Evolutionary conservation across 1,140 invertebrate species (phyloP).

Genomic region (Asbolus verrucosus): DNA sequence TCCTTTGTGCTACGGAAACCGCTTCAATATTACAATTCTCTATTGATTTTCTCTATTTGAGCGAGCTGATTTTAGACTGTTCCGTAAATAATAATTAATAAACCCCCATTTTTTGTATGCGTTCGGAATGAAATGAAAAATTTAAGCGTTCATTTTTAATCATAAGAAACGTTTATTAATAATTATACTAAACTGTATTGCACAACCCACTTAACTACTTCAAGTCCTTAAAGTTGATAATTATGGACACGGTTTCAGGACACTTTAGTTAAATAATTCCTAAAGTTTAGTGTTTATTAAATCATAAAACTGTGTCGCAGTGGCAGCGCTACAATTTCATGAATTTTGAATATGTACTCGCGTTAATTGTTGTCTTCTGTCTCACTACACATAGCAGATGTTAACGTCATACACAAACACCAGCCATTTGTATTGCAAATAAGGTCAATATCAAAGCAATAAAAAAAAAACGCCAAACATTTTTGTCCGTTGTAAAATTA

Average conservation of each 20-base stretch:
- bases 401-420: constrained; percentile 17
- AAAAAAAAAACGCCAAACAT: not conserved
- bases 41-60: constrained; percentile 14
- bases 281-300: constrained; percentile 15
- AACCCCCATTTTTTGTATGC: constrained; percentile 10
- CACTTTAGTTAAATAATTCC: constrained; percentile 17
- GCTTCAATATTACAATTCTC: not conserved
- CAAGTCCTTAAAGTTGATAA: not conserved
- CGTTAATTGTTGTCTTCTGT: constrained; percentile 23
- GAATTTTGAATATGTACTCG: not conserved
- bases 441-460: constrained; percentile 14
- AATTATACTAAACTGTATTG: constrained; percentile 7
- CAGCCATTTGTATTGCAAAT: constrained; percentile 17
- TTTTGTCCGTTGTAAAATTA: constrained; percentile 10
- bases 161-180: constrained; percentile 6
- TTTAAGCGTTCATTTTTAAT: constrained; percentile 15
- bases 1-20: constrained; percentile 17
- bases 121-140: constrained; percentile 7
- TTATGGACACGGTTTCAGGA: constrained; percentile 8
- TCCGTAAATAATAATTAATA: constrained; percentile 24
- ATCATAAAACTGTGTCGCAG: constrained; percentile 7
- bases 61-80: constrained; percentile 11
- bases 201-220: not conserved
- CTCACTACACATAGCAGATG: not conserved
- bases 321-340: not conserved